Percentiles rank a stretch among this genome's conserved stretches.
These are phyloP conservation scores for Xenopus laevis DNA, from an alignment of 2,113 vertebrate genomes.

Conservation along the genomic window DNA sequence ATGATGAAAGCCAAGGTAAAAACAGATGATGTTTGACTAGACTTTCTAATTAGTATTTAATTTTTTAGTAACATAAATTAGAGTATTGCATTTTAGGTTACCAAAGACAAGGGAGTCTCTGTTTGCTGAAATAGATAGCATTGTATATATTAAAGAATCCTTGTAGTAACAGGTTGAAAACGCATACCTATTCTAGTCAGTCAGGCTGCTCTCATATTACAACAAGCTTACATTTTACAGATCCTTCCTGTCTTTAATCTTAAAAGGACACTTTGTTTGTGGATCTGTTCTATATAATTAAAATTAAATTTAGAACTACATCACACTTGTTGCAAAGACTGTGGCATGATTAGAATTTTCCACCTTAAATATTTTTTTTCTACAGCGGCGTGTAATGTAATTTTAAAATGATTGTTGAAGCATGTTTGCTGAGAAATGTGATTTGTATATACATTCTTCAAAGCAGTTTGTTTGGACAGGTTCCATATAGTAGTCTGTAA, in stretches of 20 bases:
- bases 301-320: constrained; percentile 4
- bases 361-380: too few relatives aligned
- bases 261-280: constrained; percentile 9
- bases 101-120: constrained; percentile 26
- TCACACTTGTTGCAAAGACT: not conserved
- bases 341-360: not conserved
- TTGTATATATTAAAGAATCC: constrained; percentile 40
- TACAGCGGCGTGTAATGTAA: too few relatives aligned
- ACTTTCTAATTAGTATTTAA: constrained; percentile 42
- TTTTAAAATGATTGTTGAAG: too few relatives aligned
- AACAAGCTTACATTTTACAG: constrained; percentile 11
- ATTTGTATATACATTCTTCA: too few relatives aligned
- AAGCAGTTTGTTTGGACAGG: too few relatives aligned
- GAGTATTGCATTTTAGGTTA: constrained; percentile 39
- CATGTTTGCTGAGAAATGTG: too few relatives aligned
- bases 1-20: constrained; percentile 3
- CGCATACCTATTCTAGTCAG: constrained; percentile 20
- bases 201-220: constrained; percentile 29
- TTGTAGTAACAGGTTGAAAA: constrained; percentile 46
- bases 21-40: constrained; percentile 32
- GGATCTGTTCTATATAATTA: constrained; percentile 28
- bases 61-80: constrained; percentile 42
- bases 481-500: too few relatives aligned
- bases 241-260: constrained; percentile 18
- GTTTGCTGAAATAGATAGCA: constrained; percentile 38